Percentiles rank a stretch among this genome's conserved stretches.
phyloP scores from a whole-genome alignment of 2,797 vertebrate species.

The Etheostoma perlongum region DNA sequence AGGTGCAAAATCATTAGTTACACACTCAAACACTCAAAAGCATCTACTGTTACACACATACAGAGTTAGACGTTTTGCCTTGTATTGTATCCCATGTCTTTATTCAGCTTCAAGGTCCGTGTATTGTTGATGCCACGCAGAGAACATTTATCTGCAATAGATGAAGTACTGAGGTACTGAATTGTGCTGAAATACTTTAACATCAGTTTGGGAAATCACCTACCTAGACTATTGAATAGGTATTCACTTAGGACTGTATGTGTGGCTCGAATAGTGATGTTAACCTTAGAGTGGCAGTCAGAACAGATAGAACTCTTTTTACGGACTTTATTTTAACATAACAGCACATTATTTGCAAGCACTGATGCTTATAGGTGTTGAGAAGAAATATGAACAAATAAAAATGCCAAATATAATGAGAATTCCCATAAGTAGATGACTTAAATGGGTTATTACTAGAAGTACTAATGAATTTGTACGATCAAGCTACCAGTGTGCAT shows the following conservation, averaged over 20 bases:
- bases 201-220: background rate
- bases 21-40: background rate
- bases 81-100: background rate
- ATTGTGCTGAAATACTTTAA: background rate
- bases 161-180: background rate
- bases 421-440: background rate
- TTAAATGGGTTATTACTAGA: background rate
- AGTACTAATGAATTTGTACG: background rate
- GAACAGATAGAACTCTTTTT: background rate
- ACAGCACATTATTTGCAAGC: background rate
- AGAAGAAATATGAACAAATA: background rate
- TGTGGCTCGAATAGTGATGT: background rate
- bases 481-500: background rate
- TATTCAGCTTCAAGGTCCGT: constrained; percentile 5
- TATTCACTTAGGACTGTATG: background rate
- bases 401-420: background rate
- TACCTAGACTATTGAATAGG: background rate
- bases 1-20: constrained; percentile 1
- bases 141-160: background rate
- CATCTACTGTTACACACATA: background rate
- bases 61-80: background rate
- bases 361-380: background rate
- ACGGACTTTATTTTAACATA: background rate
- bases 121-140: background rate
- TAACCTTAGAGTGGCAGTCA: background rate